Evolutionary conservation across 2,113 vertebrate genomes (phyloP), one percentile per base, ranked within the genome.

Genomic region (Mixornis gularis): DNA sequence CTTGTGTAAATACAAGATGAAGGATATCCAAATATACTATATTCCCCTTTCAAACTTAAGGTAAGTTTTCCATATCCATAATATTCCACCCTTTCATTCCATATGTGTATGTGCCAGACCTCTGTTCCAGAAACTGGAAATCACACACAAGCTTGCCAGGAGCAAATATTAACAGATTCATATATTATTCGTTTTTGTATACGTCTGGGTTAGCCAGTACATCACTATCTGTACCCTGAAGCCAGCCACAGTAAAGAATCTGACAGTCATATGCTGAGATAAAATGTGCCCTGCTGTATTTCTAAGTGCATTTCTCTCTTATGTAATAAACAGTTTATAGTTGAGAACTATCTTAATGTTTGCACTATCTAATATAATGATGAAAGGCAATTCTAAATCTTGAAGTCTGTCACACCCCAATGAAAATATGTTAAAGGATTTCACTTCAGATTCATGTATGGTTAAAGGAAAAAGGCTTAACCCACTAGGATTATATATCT

Each of bases 1-100:
- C 93, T 97, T 96, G 72, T 95, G 64, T 96, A 97, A 97, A 96
- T 96, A 97, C 46, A 90, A 97, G 89, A 95, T 95, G 96, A 96
- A 96, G 91, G 94, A 85, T 95, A 92, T 93, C 94, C 94, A 97
- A 96, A 95, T 96, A 96, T 29, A 95, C 93, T 94, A 74, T 96
- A 93, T 91, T 95, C 79, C 91, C 87, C 68, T 96, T 96, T 96
- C 94, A 95, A 96, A 95, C 95, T 93, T 70, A 90, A 94, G 90
- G 89, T 95, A 95, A 92, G 92, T 95, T 96, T 96, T 96, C 92
- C 96, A 96, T 95, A 94, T 90, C 93, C 86, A 79, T 95, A 96
- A 91, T 93, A 94, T 88, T 85, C 84, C 70, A 86, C 41, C 44
- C 86, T 96, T 95, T 95, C 83, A 79, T 96, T 97, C 86, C 81